These are phyloP conservation scores for Halictus quadricinctus DNA, from an alignment of 2,888 invertebrate species.

Conservation along the genomic window DNA sequence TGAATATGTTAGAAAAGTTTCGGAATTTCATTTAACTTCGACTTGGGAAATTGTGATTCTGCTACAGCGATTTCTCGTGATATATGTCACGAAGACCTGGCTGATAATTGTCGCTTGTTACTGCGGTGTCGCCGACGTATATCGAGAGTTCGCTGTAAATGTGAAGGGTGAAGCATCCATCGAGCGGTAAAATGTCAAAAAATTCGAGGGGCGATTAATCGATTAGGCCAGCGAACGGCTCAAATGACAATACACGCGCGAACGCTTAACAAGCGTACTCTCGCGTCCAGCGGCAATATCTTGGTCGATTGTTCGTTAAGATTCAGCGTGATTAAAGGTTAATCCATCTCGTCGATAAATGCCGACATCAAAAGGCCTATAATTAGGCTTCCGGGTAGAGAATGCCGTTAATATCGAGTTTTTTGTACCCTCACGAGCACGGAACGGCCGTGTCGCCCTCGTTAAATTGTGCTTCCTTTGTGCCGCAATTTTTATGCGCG, in stretches of 20 bases:
- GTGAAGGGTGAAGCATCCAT: not conserved
- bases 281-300: not conserved
- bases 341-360: not conserved
- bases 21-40: too few relatives aligned
- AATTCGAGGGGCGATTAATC: not conserved
- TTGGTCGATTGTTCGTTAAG: not conserved
- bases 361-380: not conserved
- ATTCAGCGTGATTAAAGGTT: not conserved
- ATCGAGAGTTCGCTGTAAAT: not conserved
- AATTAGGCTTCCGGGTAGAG: not conserved
- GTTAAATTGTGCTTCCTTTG: not conserved
- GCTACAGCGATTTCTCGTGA: too few relatives aligned
- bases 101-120: too few relatives aligned
- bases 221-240: not conserved
- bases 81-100: too few relatives aligned
- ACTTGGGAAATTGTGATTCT: too few relatives aligned
- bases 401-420: not conserved
- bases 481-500: not conserved
- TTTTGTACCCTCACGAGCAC: not conserved
- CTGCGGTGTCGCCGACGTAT: too few relatives aligned
- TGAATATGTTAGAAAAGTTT: not conserved
- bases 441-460: not conserved
- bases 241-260: not conserved
- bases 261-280: not conserved
- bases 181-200: not conserved